phyloP scores from a whole-genome alignment of 1,140 invertebrate genomes.

The Drosophila mauritiana region DNA sequence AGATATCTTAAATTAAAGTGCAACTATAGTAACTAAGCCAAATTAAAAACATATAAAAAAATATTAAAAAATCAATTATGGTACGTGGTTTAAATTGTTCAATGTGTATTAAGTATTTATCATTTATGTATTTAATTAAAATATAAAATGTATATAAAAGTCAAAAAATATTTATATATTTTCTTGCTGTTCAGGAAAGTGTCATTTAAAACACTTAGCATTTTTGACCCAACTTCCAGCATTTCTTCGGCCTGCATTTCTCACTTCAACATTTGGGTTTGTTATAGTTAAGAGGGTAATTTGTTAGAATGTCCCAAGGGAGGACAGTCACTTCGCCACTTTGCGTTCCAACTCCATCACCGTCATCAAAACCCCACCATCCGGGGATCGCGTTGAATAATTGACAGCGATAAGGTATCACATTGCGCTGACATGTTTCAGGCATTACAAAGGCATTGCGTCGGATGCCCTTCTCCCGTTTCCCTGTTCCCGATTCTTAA shows the following conservation, averaged over 20 bases:
- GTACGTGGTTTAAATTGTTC: too few species aligned
- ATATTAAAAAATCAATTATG: too few species aligned
- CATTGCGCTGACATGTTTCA: conserved; percentile 82
- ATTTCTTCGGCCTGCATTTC: neutral
- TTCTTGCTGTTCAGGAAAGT: neutral
- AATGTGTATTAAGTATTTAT: too few species aligned
- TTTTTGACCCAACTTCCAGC: neutral
- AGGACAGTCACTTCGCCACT: conserved; percentile 7
- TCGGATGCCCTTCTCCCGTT: conserved; percentile 7
- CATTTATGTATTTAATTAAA: too few species aligned
- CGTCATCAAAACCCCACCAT: conserved; percentile 1
- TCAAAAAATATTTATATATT: neutral
- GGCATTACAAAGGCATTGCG: conserved; percentile 69
- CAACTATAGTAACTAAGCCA: too few species aligned
- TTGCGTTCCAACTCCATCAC: conserved; percentile 5
- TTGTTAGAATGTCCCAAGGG: conserved; percentile 63
- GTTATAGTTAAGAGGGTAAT: conserved; percentile 80
- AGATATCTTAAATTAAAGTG: too few species aligned
- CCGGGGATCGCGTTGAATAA: conserved; percentile 60
- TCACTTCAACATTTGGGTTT: conserved; percentile 40
- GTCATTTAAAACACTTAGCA: too few species aligned
- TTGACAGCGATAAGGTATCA: conserved; percentile 80
- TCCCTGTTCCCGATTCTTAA: neutral
- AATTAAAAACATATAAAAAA: too few species aligned
- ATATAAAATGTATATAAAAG: too few species aligned